phyloP scores from a whole-genome alignment of 2,888 invertebrate genomes.

The Cantharis flavilabris region DNA sequence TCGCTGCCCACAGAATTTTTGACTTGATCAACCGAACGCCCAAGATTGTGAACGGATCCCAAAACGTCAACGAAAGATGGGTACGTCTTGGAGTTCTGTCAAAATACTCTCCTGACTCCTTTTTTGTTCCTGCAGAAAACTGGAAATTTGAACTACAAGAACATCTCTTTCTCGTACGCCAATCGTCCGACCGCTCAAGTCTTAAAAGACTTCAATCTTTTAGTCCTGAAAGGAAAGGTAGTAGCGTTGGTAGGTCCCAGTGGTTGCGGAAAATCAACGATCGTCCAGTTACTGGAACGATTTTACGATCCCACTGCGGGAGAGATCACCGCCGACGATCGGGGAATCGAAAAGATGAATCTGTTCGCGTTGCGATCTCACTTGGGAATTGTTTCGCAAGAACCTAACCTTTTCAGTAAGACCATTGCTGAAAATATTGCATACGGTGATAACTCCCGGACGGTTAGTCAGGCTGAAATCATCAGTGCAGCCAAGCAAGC shows the following conservation, averaged over 20 bases:
- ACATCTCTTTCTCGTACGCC: neutral
- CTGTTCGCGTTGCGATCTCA: constrained; percentile 64
- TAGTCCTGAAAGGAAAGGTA: constrained; percentile 68
- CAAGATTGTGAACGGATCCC: constrained; percentile 55
- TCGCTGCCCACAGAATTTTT: constrained; percentile 72
- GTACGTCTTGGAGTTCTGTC: constrained; percentile 32
- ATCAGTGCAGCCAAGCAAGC: constrained; percentile 80
- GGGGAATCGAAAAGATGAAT: constrained; percentile 42
- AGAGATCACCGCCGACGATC: constrained; percentile 54
- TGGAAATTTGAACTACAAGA: neutral
- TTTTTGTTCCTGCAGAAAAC: neutral
- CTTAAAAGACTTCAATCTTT: constrained; percentile 67
- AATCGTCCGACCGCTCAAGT: neutral
- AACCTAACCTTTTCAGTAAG: constrained; percentile 87
- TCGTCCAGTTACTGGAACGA: constrained; percentile 79
- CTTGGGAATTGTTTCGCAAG: constrained; percentile 90
- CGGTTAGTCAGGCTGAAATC: constrained; percentile 71
- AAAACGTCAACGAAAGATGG: constrained; percentile 43
- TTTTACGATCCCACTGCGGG: constrained; percentile 81
- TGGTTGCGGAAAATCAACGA: constrained; percentile 89
- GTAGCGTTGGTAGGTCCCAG: constrained; percentile 80
- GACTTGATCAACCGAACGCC: constrained; percentile 66
- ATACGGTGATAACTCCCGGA: constrained; percentile 80
- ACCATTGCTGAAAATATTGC: constrained; percentile 90
- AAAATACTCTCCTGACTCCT: neutral